phyloP scores from a whole-genome alignment of 2,797 vertebrate genomes.

The Anolis apletophallus region DNA sequence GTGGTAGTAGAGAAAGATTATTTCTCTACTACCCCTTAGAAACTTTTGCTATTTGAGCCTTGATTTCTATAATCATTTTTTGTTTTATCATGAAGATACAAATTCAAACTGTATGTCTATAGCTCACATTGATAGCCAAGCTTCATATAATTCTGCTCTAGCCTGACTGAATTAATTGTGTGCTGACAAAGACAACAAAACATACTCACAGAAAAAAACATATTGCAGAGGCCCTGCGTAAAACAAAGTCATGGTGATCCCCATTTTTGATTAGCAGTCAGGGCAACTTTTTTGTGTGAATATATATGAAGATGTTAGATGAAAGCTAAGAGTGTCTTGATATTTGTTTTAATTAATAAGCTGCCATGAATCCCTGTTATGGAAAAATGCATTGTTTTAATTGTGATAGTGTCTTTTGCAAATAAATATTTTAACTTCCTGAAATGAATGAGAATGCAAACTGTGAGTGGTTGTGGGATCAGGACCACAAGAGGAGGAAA shows the following conservation, averaged over 20 bases:
- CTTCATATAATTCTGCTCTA: not conserved
- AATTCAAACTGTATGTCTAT: conserved; percentile 67
- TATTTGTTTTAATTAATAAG: not conserved
- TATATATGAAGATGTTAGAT: not conserved
- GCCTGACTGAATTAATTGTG: not conserved
- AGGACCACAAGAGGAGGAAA: not conserved
- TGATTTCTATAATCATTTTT: conserved; percentile 49
- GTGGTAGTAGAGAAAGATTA: conserved; percentile 37
- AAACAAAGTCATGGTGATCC: not conserved
- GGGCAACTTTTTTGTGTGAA: not conserved
- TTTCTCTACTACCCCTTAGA: conserved; percentile 45
- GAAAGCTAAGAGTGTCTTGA: not conserved
- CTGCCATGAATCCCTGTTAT: no score
- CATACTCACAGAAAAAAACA: not conserved
- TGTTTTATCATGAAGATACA: conserved; percentile 15
- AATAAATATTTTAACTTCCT: not conserved
- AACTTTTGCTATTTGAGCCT: conserved; percentile 22
- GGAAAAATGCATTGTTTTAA: no score
- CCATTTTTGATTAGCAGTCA: not conserved
- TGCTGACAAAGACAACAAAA: not conserved
- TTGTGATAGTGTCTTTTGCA: not conserved
- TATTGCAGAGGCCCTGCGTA: not conserved
- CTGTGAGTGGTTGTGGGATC: not conserved
- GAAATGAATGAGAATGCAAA: not conserved
- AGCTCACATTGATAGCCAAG: conserved; percentile 35